A percentile compares a stretch with the other conserved stretches of the same genome.
Evolutionary conservation across 1,140 invertebrate genomes (phyloP).

Genomic region (Bilobella aurantiaca): DNA sequence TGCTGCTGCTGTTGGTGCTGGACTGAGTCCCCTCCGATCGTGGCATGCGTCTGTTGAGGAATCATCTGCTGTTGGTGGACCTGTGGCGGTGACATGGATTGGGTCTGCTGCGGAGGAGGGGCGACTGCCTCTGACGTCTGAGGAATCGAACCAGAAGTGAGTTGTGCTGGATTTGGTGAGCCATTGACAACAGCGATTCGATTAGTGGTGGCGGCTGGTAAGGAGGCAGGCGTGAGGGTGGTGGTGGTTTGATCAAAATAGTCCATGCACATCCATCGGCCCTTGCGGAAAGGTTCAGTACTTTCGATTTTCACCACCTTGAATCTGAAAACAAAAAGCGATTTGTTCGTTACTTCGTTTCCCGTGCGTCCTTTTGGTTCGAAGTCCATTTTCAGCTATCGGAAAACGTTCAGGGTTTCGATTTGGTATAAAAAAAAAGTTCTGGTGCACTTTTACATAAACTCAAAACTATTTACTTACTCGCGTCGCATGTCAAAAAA

Average conservation of each 20-base stretch:
- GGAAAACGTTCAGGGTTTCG: too few species aligned
- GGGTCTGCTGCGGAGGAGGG: conserved; percentile 36
- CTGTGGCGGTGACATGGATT: conserved; percentile 22
- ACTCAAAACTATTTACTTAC: too few species aligned
- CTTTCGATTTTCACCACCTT: conserved; percentile 94
- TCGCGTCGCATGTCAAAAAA: too few species aligned
- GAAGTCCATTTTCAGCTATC: too few species aligned
- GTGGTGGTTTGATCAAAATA: conserved; percentile 74
- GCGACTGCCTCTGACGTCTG: background rate
- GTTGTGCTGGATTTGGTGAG: too few species aligned
- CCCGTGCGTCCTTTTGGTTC: too few species aligned
- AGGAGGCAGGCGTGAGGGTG: conserved; percentile 11
- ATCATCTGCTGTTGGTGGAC: conserved; percentile 21
- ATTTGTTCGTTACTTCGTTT: too few species aligned
- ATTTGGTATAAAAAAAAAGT: too few species aligned
- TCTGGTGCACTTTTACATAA: too few species aligned
- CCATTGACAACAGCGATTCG: background rate
- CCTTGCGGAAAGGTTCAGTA: conserved; percentile 83
- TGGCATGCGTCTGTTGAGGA: background rate
- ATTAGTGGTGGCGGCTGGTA: background rate
- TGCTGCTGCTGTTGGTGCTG: conserved; percentile 13
- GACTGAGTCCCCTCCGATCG: background rate
- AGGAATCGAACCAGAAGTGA: background rate
- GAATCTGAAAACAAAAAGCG: conserved; percentile 57
- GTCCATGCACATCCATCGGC: conserved; percentile 91